Evolutionary conservation across 2,888 invertebrate species (phyloP), one percentile per base, ranked within the genome.

Genomic region (Scaptomyza parva): DNA sequence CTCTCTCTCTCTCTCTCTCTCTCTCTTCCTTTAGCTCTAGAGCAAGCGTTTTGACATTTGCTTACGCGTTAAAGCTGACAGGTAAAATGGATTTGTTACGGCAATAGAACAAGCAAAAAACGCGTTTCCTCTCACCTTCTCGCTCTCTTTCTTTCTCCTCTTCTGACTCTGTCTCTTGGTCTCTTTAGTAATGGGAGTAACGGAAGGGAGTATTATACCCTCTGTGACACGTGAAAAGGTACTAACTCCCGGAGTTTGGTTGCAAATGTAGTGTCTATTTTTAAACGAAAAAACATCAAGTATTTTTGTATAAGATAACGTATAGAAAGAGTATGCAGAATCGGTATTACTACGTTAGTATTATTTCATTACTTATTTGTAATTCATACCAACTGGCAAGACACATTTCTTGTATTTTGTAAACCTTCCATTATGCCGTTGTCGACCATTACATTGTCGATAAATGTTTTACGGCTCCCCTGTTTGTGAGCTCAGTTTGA

Each of bases 21-120:
- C 9, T 28, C 0, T 28, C 11, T 28, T 2, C 11, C 0, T 28
- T 3, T 30, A 14, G 33, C 22, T 35, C 14, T 28, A 18, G 43
- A 18, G 43, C 33, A 69, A 60, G 58, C 60, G 57, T 69, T 84
- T 71, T 86, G 87, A 78, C 78, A 86, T 81, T 86, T 81, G 81
- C 73, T 79, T 87, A 78, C 80, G 86, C 72, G 80, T 86, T 88
- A 73, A 84, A 84, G 85, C 86, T 79, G 83, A 81, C 81, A 84
- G 75, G 66, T 81, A 76, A 84, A 84, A 86, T 84, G 83, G 81
- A 84, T 84, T 84, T 84, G 81, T 77, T 84, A 72, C 78, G 74
- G 84, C 82, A 71, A 76, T 71, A 74, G 79, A 78, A 78, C 68
- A 72, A 63, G 66, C 43, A 57, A 61, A 61, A 59, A 51, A 40